Evolutionary conservation across 1,140 invertebrate species (phyloP).

Genomic region (Mycetomoellerius zeteki): DNA sequence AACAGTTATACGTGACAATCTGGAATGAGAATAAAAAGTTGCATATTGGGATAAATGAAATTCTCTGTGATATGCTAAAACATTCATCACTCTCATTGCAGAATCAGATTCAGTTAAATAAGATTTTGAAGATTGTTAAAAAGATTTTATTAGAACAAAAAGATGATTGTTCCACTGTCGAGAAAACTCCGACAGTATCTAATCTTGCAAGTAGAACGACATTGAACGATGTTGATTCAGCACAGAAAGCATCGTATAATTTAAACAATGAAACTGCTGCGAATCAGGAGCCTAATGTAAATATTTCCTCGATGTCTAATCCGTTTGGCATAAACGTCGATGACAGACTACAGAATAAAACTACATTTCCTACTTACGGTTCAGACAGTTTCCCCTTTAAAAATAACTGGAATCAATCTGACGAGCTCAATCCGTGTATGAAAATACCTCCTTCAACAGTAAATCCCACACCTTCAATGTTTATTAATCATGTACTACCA

Average conservation of each 20-base stretch:
- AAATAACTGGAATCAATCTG: neutral
- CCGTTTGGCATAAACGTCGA: neutral
- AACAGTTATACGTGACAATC: slow-evolving; percentile 15
- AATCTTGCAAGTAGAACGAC: neutral
- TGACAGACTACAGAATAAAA: neutral
- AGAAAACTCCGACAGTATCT: neutral
- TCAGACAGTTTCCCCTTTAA: neutral
- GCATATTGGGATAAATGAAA: slow-evolving; percentile 4
- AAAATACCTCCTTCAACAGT: neutral
- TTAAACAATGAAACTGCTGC: neutral
- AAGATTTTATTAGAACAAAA: neutral
- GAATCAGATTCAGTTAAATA: neutral
- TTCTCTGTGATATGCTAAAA: neutral
- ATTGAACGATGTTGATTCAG: neutral
- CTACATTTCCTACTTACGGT: neutral
- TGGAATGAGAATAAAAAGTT: slow-evolving; percentile 44
- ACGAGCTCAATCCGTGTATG: neutral
- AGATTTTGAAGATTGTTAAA: neutral
- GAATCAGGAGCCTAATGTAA: neutral
- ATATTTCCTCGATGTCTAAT: neutral
- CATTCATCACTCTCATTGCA: neutral
- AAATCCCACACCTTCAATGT: neutral
- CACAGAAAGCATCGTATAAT: neutral
- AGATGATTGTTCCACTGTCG: neutral
- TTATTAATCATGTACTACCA: neutral